These are phyloP conservation scores for Anas platyrhynchos DNA, from an alignment of 2,113 vertebrate species.

Conservation along the genomic window DNA sequence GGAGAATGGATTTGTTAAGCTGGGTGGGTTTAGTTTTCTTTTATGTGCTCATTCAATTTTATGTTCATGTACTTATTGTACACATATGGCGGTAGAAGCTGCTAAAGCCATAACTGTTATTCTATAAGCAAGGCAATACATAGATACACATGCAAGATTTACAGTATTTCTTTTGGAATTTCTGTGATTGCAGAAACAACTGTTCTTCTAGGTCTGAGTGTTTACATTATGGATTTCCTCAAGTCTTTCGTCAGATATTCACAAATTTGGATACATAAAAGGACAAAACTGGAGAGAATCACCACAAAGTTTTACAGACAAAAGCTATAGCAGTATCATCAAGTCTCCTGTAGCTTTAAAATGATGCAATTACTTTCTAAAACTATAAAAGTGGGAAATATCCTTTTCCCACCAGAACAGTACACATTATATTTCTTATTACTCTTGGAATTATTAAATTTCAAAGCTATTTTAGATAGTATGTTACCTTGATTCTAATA, in stretches of 20 bases:
- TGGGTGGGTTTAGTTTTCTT: constrained; percentile 65
- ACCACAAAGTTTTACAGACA: not conserved
- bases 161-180: not conserved
- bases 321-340: not conserved
- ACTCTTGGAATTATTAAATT: constrained; percentile 1
- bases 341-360: constrained; percentile 26
- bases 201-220: not conserved
- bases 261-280: not conserved
- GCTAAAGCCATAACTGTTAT: constrained; percentile 50
- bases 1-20: constrained; percentile 68
- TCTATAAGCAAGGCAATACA: constrained; percentile 29
- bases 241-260: not conserved
- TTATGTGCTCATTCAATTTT: constrained; percentile 69
- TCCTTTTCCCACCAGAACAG: not conserved
- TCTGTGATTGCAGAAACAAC: constrained; percentile 43
- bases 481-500: constrained; percentile 20
- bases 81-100: constrained; percentile 59
- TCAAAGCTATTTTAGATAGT: constrained; percentile 8
- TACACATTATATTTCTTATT: not conserved
- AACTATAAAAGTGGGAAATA: constrained; percentile 30
- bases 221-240: not conserved
- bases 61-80: constrained; percentile 71
- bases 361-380: constrained; percentile 10
- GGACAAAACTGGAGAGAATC: not conserved
- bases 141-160: constrained; percentile 15